Evolutionary conservation across 1,140 invertebrate species (phyloP), one percentile per base, ranked within the genome.

Genomic region (Orius insidiosus): DNA sequence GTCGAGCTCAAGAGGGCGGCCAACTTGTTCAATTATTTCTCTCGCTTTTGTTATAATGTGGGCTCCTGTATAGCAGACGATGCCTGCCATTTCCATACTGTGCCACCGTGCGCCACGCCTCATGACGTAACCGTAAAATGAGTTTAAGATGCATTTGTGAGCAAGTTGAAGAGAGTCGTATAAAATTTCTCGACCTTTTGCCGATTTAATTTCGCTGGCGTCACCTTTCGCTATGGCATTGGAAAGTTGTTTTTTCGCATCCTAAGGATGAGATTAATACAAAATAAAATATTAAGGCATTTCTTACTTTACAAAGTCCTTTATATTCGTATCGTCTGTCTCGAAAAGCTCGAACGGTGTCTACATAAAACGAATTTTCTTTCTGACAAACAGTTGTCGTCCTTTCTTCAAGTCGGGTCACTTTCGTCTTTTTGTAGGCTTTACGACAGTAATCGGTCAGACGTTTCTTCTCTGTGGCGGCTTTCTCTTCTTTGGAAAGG

Each of bases 81-180:
- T 93, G 0, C 93, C 94, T 9, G 90, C 95, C 95, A 99, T 98
- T 66, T 98, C 93, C 94, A 98, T 98, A 52, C 92, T 96, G 61
- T 94, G 89, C 95, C 95, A 98, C 13, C 94, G 76, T 0, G 92
- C 88, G n/a, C 93, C 93, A 66, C 80, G 83, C 58, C 95, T 73
- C 95, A 99, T 98, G 10, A 98, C 95, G 64, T 99, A 99, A 14
- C 95, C 95, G 60, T 99, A 99, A 65, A 98, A 99, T 0, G 94
- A 98, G 68, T 99, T 99, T 1, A 99, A 70, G 63, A 99, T 98
- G 67, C 95, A 99, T 64, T 99, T 99, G 60, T 99, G 94, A 1
- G 95, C 95, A 39, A 98, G 67, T 59, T 99, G 95, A 24, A 98
- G 67, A 0, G 93, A 98, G 63, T 99, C 95, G 58, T 95, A 99